Evolutionary conservation across 2,888 invertebrate genomes (phyloP).

Genomic region (Tinea semifulvella): DNA sequence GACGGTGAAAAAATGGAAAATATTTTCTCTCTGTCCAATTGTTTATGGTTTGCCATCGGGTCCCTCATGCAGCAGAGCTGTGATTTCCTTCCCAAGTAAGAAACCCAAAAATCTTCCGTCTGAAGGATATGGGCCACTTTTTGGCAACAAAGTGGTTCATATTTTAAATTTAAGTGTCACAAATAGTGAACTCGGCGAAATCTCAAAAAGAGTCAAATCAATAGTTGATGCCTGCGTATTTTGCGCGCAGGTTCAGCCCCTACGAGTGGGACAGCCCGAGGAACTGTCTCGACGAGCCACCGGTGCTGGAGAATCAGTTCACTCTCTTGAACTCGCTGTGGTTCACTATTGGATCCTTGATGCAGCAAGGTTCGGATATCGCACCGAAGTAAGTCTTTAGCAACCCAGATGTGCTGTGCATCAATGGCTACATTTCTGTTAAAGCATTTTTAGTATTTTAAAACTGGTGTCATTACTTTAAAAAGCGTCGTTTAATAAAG

Average conservation of each 20-base stretch:
- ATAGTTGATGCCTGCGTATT: slow-evolving; percentile 35
- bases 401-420: slow-evolving; percentile 27
- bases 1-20: slow-evolving; percentile 89
- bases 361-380: slow-evolving; percentile 94
- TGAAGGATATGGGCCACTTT: slow-evolving; percentile 6
- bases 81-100: slow-evolving; percentile 94
- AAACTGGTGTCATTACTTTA: neutral
- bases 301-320: slow-evolving; percentile 90
- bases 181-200: slow-evolving; percentile 60
- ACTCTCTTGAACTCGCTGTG: slow-evolving; percentile 91
- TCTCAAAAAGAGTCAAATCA: slow-evolving; percentile 27
- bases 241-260: slow-evolving; percentile 82
- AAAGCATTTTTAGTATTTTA: neutral
- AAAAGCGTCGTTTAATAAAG: too few species aligned
- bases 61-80: slow-evolving; percentile 96
- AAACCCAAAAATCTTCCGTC: slow-evolving; percentile 21
- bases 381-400: slow-evolving; percentile 82
- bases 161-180: slow-evolving; percentile 5
- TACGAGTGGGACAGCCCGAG: slow-evolving; percentile 94
- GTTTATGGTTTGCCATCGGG: slow-evolving; percentile 97
- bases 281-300: slow-evolving; percentile 85
- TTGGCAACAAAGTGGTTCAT: slow-evolving; percentile 4
- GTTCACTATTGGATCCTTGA: slow-evolving; percentile 93
- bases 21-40: slow-evolving; percentile 91
- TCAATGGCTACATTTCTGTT: slow-evolving; percentile 14